A percentile compares a stretch with the other conserved stretches of the same genome.
Evolutionary conservation across 2,113 vertebrate species (phyloP).

Genomic region (Pao palembangensis): DNA sequence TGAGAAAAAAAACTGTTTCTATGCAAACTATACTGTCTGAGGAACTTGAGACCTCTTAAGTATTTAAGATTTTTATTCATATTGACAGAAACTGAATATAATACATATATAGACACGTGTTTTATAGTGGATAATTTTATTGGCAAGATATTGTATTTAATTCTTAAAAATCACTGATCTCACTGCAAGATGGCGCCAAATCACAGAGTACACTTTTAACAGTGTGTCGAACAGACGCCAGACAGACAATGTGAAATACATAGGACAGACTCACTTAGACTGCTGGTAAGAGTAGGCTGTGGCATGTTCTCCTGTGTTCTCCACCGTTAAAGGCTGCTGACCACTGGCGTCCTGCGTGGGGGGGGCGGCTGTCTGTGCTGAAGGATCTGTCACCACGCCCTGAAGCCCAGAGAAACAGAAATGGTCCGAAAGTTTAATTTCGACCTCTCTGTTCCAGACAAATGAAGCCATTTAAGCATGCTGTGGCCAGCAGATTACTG

Average conservation of each 20-base stretch:
- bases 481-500: neutral
- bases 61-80: no score
- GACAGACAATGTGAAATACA: neutral
- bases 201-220: no score
- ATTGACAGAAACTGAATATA: no score
- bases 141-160: no score
- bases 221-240: neutral
- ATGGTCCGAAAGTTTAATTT: neutral
- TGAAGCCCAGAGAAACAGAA: conserved; percentile 52
- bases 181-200: no score
- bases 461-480: neutral
- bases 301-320: conserved; percentile 86
- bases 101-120: no score
- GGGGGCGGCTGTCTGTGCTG: conserved; percentile 88
- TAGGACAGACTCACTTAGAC: conserved; percentile 83
- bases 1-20: neutral
- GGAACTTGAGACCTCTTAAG: neutral
- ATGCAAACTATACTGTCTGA: neutral
- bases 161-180: no score
- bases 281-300: conserved; percentile 93
- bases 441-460: neutral
- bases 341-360: conserved; percentile 90
- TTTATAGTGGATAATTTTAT: no score
- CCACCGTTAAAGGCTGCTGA: conserved; percentile 92
- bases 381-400: conserved; percentile 94